Evolutionary conservation across 2,113 vertebrate species (phyloP).

Genomic region (Smithornis capensis): DNA sequence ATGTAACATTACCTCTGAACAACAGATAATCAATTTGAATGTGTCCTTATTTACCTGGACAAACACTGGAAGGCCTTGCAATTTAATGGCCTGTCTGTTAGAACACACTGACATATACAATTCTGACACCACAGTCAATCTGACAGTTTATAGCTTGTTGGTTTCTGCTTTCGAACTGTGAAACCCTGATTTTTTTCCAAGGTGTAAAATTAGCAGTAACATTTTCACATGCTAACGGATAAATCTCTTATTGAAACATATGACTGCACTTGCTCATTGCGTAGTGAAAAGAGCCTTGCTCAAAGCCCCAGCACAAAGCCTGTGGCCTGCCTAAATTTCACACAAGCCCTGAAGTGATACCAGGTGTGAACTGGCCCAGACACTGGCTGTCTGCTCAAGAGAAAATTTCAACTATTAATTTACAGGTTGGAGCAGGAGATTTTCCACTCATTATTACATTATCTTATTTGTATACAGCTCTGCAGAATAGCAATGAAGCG

Average conservation of each 20-base stretch:
- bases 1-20: slow-evolving; percentile 47
- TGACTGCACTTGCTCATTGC: not conserved
- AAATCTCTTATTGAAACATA: slow-evolving; percentile 39
- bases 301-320: slow-evolving; percentile 15
- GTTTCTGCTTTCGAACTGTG: slow-evolving; percentile 31
- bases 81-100: slow-evolving; percentile 61
- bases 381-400: not conserved
- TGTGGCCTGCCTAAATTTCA: not conserved
- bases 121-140: slow-evolving; percentile 34
- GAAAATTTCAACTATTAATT: not conserved
- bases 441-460: not conserved
- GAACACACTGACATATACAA: slow-evolving; percentile 49
- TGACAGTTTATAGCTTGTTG: slow-evolving; percentile 42
- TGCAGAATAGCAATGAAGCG: not conserved
- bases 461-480: not conserved
- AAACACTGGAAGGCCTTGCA: slow-evolving; percentile 50
- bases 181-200: slow-evolving; percentile 41
- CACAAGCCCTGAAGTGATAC: not conserved
- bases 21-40: slow-evolving; percentile 62
- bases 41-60: slow-evolving; percentile 63
- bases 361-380: not conserved
- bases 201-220: slow-evolving; percentile 56
- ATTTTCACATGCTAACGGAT: slow-evolving; percentile 20
- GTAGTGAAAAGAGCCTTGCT: slow-evolving; percentile 14
- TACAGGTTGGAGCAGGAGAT: not conserved